Percentiles rank a stretch among this genome's conserved stretches.
phyloP scores from a whole-genome alignment of 2,797 vertebrate species.

The Novumbra hubbsi region DNA sequence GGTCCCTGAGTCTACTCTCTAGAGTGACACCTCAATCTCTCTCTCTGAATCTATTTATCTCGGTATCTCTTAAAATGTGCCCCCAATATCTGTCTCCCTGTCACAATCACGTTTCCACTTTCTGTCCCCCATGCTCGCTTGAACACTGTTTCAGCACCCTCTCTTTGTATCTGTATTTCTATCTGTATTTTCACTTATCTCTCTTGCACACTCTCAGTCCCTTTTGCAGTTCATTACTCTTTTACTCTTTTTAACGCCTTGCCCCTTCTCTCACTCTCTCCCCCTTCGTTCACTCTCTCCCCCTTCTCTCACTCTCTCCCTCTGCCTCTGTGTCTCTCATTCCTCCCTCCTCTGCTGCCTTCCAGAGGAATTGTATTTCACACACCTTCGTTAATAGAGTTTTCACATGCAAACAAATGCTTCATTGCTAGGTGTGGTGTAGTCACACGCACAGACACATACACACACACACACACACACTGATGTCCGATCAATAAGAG shows the following conservation, averaged over 20 bases:
- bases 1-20: constrained; percentile 1
- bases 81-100: neutral
- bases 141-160: neutral
- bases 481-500: constrained; percentile 14
- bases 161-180: neutral
- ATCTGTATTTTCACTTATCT: too few relatives aligned
- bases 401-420: neutral
- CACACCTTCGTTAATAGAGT: neutral
- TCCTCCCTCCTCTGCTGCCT: neutral
- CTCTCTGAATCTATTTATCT: constrained; percentile 4
- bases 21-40: neutral
- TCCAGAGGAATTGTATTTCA: neutral
- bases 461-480: constrained; percentile 7
- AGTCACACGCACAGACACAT: constrained; percentile 8
- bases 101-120: neutral
- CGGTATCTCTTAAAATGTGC: neutral
- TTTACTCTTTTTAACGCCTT: neutral
- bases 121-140: neutral
- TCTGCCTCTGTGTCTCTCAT: neutral
- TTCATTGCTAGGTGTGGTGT: neutral
- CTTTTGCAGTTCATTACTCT: neutral
- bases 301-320: neutral
- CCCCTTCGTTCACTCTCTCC: neutral
- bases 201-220: too few relatives aligned
- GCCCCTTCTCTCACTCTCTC: neutral